Evolutionary conservation across 2,797 vertebrate genomes (phyloP), one percentile per base, ranked within the genome.

Genomic region (Chelonia mydas): DNA sequence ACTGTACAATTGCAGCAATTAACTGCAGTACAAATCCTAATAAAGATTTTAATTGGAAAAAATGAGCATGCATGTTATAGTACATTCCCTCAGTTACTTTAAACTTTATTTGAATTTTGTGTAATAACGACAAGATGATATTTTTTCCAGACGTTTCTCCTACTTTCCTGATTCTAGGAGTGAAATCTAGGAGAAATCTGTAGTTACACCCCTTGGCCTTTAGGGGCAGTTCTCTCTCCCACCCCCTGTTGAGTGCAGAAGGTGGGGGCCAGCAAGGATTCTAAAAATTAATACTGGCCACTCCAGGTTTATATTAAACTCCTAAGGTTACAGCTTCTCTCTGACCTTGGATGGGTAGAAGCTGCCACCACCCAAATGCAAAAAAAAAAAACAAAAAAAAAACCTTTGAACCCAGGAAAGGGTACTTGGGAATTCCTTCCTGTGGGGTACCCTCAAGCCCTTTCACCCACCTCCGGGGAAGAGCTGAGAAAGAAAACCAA

Each of bases 1-100:
- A 85, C 47, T 80, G 6, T 59, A 84, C 28, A 90, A 90, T 25
- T 12, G 9, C 50, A 68, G n/a, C 55, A 81, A 91, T 88, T 68
- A 81, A 79, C 83, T 59, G 78, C 25, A 50, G 5, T 49, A 41
- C 17, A 65, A 37, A 82, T 90, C 76, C 61, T 84, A 88, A 86
- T 61, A 81, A 90, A 23, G 83, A 80, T 93, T 90, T 94, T 78
- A 87, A 33, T 89, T 94, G 49, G 82, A 21, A 86, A 80, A 57
- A 59, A n/a, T 31, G 51, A 37, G 6, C 19, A 33, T 51, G 16
- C 65, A 51, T 15, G 21, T 41, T 59, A 65, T 21, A 86, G 83
- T 50, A 50, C 47, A 49, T 57, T 55, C 45, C 47, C 53, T 83
- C 4, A 23, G 68, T 93, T 87, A 33, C 47, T 61, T 59, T 61